Percentiles rank a stretch among this genome's conserved stretches.
These are phyloP conservation scores for Acanthochromis polyacanthus DNA, from an alignment of 2,113 vertebrate genomes.

Conservation along the genomic window DNA sequence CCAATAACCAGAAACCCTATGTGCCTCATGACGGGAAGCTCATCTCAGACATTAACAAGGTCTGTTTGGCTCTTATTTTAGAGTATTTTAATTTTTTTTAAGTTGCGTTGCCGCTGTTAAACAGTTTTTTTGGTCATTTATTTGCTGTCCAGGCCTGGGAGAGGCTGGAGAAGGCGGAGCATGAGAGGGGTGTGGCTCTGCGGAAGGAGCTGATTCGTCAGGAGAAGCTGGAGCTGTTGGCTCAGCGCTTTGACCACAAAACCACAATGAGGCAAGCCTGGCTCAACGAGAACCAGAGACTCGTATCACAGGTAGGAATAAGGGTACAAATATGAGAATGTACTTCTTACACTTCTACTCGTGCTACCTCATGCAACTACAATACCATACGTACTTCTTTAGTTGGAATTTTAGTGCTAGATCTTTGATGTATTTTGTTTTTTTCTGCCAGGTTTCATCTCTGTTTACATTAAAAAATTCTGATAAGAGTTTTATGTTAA, in stretches of 20 bases:
- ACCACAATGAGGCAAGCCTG: constrained; percentile 95
- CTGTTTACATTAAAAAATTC: no score
- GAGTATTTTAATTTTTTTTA: background rate
- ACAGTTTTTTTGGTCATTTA: background rate
- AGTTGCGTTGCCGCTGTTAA: background rate
- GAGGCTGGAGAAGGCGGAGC: constrained; percentile 93
- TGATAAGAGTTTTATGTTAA: no score
- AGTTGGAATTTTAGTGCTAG: no score
- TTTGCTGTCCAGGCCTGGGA: constrained; percentile 88
- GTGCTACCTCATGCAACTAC: no score
- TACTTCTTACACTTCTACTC: background rate
- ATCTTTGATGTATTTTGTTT: no score
- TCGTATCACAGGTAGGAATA: constrained; percentile 91
- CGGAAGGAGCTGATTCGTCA: constrained; percentile 95
- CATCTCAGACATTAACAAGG: constrained; percentile 97
- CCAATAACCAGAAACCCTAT: constrained; percentile 93
- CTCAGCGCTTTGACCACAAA: constrained; percentile 97
- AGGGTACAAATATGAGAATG: background rate
- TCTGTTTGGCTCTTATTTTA: constrained; percentile 44
- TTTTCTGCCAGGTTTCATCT: no score
- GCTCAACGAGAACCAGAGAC: constrained; percentile 96
- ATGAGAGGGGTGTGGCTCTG: constrained; percentile 91
- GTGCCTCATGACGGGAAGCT: constrained; percentile 93
- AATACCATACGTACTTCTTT: no score
- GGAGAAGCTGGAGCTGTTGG: constrained; percentile 94